Base-by-base conservation (phyloP, 2,888 invertebrate species). In the Nymphalis c-album region DNA sequence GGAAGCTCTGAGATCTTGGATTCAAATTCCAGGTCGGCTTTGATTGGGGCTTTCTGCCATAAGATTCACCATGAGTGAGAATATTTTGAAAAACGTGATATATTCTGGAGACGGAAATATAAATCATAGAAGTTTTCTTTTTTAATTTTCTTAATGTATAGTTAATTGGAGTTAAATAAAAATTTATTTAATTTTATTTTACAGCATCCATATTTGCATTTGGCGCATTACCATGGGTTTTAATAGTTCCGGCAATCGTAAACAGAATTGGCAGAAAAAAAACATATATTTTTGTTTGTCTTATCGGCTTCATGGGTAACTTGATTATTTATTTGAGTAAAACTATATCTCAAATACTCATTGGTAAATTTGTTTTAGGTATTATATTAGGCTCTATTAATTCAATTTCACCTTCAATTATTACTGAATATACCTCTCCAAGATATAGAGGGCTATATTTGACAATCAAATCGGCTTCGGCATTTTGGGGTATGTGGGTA, bases 401-500 rank as follows among this genome's bases (percentile, higher is more conserved):
- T 20, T 68, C 73, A 3, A 67, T 73, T 47, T 46, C 46, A 47
- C 58, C 58, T 13, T 20, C 45, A 13, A 45, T 45, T 4, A 45
- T 58, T 31, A 16, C 55, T 55, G 55, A 55, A 55, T 55, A 55
- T 31, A 31, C 55, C 7, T 55, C 55, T n/a, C 31, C 31, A 55
- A 55, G 31, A 55, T 55, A 55, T 31, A 22, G 22, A 22, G 22
- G 85, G 7, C 72, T 84, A 22, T 84, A 84, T 59, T 78, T 82
- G 73, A 78, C 83, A 64, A 78, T 84, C 13, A 83, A 85, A 73
- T 80, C 83, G 0, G 84, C 84, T 1, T 77, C 82, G 63, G 78
- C 80, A 60, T 82, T 80, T 67, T 85, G 82, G 80, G 85, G 85
- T 0, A 80, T 85, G 3, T 85, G 84, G 85, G 77, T 81, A 2